Evolutionary conservation across 1,140 invertebrate species (phyloP).

Genomic region (Caenorhabditis briggsae): DNA sequence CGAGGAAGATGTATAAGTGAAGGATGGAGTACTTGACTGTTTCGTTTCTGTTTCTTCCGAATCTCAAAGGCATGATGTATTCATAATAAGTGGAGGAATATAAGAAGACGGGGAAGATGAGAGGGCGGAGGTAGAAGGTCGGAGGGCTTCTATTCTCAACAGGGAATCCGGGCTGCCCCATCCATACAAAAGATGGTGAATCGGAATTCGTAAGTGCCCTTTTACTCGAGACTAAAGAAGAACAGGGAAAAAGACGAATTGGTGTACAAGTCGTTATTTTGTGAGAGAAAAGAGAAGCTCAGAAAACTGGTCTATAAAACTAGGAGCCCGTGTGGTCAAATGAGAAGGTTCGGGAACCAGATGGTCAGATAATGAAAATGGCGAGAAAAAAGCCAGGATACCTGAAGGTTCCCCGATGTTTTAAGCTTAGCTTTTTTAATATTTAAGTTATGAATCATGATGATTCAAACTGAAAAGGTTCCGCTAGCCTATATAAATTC

Average conservation of each 20-base stretch:
- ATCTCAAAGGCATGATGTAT: slow-evolving; percentile 51
- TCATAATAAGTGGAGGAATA: slow-evolving; percentile 50
- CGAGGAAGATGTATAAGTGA: slow-evolving; percentile 47
- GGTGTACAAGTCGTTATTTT: slow-evolving; percentile 22
- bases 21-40: slow-evolving; percentile 38
- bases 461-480: too few species aligned
- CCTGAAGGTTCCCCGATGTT: too few species aligned
- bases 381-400: too few species aligned
- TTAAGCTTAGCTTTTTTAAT: too few species aligned
- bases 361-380: not conserved
- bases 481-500: too few species aligned
- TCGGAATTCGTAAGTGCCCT: slow-evolving; percentile 33
- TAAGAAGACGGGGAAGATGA: not conserved
- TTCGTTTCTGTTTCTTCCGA: slow-evolving; percentile 25
- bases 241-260: too few species aligned
- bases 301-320: slow-evolving; percentile 35
- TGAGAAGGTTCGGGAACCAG: not conserved
- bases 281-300: not conserved
- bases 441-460: too few species aligned
- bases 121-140: slow-evolving; percentile 50
- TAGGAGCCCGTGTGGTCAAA: slow-evolving; percentile 34
- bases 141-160: not conserved
- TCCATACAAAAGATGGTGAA: slow-evolving; percentile 13
- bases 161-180: slow-evolving; percentile 16
- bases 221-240: slow-evolving; percentile 6